Evolutionary conservation across 2,113 vertebrate species (phyloP).

Genomic region (Danionella cerebrum): DNA sequence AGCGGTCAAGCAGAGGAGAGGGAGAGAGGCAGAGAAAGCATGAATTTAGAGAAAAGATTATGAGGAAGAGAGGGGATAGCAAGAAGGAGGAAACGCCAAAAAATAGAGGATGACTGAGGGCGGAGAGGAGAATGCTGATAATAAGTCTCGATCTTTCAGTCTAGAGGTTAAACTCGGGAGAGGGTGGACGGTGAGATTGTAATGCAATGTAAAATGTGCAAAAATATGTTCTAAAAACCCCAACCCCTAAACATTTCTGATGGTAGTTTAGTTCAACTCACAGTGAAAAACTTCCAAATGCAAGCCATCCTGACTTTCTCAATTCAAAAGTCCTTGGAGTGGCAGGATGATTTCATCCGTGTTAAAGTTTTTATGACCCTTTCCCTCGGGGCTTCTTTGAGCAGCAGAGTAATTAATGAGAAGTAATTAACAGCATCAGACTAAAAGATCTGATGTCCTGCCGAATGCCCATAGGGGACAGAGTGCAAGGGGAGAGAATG

Average conservation of each 20-base stretch:
- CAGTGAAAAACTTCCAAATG: neutral
- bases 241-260: too few relatives aligned
- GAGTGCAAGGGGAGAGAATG: neutral
- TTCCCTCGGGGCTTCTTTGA: slow-evolving; percentile 13
- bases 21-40: slow-evolving; percentile 32
- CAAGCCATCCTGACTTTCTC: slow-evolving; percentile 8
- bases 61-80: slow-evolving; percentile 6
- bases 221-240: too few relatives aligned
- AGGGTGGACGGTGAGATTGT: too few relatives aligned
- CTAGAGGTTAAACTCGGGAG: slow-evolving; percentile 18
- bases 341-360: neutral
- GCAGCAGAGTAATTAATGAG: slow-evolving; percentile 16
- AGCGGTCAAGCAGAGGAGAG: slow-evolving; percentile 41
- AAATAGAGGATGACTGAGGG: slow-evolving; percentile 13
- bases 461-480: neutral
- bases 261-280: neutral
- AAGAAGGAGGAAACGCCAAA: slow-evolving; percentile 4
- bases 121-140: slow-evolving; percentile 18
- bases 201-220: too few relatives aligned
- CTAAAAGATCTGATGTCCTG: neutral
- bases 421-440: slow-evolving; percentile 20
- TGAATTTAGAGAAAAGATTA: slow-evolving; percentile 30
- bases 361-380: slow-evolving; percentile 8
- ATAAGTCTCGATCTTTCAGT: neutral
- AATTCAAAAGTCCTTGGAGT: slow-evolving; percentile 20